These are phyloP conservation scores for Drosophila cracens DNA, from an alignment of 2,888 invertebrate species.

Conservation along the genomic window DNA sequence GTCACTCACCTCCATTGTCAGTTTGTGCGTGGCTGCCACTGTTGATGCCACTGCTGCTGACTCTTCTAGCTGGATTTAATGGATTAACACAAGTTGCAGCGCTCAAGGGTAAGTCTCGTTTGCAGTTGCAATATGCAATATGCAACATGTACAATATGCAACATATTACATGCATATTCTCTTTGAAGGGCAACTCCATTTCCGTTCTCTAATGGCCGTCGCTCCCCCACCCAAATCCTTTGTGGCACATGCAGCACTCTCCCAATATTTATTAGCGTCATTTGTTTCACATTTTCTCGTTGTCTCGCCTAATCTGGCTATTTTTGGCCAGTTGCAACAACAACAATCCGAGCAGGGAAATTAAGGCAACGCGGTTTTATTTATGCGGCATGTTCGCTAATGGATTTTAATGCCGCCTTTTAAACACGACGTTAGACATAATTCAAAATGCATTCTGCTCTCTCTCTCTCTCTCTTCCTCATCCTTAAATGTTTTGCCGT, in stretches of 20 bases:
- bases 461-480: background rate
- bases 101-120: constrained; percentile 82
- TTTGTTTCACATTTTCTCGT: constrained; percentile 58
- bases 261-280: constrained; percentile 72
- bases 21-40: constrained; percentile 40
- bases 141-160: constrained; percentile 7
- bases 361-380: constrained; percentile 69
- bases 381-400: constrained; percentile 68
- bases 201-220: constrained; percentile 55
- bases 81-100: constrained; percentile 83
- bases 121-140: constrained; percentile 8
- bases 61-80: constrained; percentile 78
- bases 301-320: constrained; percentile 57
- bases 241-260: constrained; percentile 6
- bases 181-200: constrained; percentile 68
- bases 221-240: constrained; percentile 12
- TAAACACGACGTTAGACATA: constrained; percentile 66
- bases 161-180: constrained; percentile 6
- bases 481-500: constrained; percentile 3
- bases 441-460: constrained; percentile 46
- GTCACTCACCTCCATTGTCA: constrained; percentile 43
- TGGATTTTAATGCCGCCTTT: constrained; percentile 73
- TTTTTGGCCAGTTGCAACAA: constrained; percentile 69
- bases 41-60: constrained; percentile 49
- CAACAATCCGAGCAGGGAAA: constrained; percentile 37